phyloP scores from a whole-genome alignment of 1,140 invertebrate species.

The Amyelois transitella region DNA sequence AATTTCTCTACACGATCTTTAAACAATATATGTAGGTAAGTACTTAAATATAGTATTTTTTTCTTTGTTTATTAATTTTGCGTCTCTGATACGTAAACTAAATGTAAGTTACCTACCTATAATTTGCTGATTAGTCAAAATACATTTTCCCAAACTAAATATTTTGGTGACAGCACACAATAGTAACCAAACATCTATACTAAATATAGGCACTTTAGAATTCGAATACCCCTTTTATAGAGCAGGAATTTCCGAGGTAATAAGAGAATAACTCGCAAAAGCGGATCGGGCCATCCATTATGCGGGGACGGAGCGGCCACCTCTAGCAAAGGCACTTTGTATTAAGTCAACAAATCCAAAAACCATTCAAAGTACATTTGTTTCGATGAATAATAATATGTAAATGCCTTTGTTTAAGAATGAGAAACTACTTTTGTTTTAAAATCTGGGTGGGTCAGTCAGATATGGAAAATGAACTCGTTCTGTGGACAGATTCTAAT shows the following conservation, averaged over 20 bases:
- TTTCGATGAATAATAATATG: constrained; percentile 63
- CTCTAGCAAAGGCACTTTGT: constrained; percentile 59
- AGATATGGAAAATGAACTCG: constrained; percentile 24
- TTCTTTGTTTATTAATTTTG: too few species aligned
- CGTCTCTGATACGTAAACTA: too few species aligned
- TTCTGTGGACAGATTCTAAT: constrained; percentile 11
- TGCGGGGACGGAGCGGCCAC: constrained; percentile 45
- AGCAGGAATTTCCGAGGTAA: neutral
- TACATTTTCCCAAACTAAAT: too few species aligned
- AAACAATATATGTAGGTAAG: too few species aligned
- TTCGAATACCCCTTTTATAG: too few species aligned
- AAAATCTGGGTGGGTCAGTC: neutral
- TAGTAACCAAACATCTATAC: too few species aligned
- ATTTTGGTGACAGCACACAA: too few species aligned
- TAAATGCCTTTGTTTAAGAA: constrained; percentile 41
- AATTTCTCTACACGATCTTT: too few species aligned
- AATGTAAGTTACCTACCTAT: too few species aligned
- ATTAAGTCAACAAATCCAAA: constrained; percentile 67
- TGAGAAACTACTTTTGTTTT: constrained; percentile 6
- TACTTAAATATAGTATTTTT: too few species aligned
- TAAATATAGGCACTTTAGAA: too few species aligned
- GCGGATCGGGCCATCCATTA: constrained; percentile 34
- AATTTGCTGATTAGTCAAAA: too few species aligned
- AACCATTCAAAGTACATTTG: constrained; percentile 62
- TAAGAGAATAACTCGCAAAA: neutral